Evolutionary conservation across 2,113 vertebrate species (phyloP).

Genomic region (Odobenus rosmarus): DNA sequence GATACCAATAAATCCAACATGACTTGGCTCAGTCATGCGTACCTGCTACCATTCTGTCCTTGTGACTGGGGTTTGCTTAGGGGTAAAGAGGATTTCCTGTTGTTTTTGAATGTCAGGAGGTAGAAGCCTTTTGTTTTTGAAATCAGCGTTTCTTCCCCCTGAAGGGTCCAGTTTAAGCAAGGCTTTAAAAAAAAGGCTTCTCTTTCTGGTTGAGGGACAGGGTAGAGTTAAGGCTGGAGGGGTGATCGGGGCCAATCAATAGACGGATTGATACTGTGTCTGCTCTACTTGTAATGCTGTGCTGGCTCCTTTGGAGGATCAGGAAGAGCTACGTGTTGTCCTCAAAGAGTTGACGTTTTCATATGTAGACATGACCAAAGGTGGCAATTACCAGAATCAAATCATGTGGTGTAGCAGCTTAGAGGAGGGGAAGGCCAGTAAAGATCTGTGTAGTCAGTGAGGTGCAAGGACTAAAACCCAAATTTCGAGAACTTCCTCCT

Average conservation of each 20-base stretch:
- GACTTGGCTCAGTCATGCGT: background rate
- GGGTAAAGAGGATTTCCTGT: background rate
- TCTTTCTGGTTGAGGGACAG: background rate
- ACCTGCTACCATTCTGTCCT: background rate
- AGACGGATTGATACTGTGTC: rapidly evolving
- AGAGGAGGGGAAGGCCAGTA: background rate
- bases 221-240: background rate
- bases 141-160: background rate
- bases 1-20: background rate
- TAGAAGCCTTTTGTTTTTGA: slow-evolving; percentile 25
- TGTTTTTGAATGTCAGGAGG: background rate
- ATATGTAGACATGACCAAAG: background rate
- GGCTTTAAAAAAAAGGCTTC: background rate
- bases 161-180: background rate
- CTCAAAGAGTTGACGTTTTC: background rate
- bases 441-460: background rate
- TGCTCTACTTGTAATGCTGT: rapidly evolving
- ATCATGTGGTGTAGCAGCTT: background rate
- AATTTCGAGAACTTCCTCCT: background rate
- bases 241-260: background rate
- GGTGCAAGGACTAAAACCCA: background rate
- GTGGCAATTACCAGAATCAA: background rate
- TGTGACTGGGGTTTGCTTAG: background rate
- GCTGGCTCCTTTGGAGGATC: background rate
- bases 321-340: background rate